Conservation (phyloP, 1,140 invertebrate genomes). For the Drosophila arizonae region DNA sequence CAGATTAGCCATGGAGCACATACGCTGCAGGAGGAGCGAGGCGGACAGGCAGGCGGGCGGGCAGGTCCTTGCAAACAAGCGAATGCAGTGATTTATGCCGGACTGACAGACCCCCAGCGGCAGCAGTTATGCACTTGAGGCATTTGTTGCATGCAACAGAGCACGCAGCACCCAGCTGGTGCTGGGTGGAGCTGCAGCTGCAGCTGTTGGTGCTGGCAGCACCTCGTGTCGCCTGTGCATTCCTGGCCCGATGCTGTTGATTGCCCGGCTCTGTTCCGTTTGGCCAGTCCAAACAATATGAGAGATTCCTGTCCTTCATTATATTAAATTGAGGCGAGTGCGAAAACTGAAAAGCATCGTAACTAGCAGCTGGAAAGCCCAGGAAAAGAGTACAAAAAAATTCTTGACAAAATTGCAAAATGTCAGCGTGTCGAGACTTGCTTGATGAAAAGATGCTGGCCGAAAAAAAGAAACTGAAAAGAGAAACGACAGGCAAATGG, state of each 20-base stretch:
- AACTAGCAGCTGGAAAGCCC: constrained; percentile 34
- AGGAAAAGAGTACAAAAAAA: constrained; percentile 2
- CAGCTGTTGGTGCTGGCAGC: constrained; percentile 49
- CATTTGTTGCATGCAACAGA: constrained; percentile 74
- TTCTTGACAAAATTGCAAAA: constrained; percentile 53
- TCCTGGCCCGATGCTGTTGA: constrained; percentile 32
- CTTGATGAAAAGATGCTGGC: constrained; percentile 19
- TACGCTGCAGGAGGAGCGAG: constrained; percentile 7
- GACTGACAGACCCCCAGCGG: constrained; percentile 29
- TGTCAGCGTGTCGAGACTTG: constrained; percentile 16
- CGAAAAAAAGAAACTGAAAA: constrained; percentile 15
- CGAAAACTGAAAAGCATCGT: constrained; percentile 11
- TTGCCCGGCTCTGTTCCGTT: constrained; percentile 26
- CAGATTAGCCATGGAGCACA: constrained; percentile 57
- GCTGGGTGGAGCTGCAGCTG: not conserved
- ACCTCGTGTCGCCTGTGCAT: constrained; percentile 68
- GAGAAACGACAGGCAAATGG: constrained; percentile 41
- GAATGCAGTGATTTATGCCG: constrained; percentile 79
- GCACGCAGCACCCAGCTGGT: not conserved
- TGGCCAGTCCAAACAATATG: constrained; percentile 51
- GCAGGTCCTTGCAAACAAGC: constrained; percentile 44
- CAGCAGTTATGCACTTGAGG: constrained; percentile 76
- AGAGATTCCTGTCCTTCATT: constrained; percentile 62
- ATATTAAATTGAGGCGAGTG: constrained; percentile 62
- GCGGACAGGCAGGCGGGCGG: no score